Evolutionary conservation across 2,797 vertebrate species (phyloP), one percentile per base, ranked within the genome.

Genomic region (Odontamblyopus rebecca): DNA sequence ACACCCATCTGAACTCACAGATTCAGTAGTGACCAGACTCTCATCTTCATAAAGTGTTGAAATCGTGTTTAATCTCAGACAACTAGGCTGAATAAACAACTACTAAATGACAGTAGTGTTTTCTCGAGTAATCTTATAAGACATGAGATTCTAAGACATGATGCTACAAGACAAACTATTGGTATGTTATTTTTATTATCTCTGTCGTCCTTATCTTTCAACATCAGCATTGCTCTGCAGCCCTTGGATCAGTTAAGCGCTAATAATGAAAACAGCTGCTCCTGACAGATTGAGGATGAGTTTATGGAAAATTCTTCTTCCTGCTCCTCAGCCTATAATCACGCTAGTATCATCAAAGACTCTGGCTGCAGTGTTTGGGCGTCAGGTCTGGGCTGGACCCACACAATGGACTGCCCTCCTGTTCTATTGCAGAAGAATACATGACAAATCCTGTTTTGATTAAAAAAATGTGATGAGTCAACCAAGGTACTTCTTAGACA

Each of bases 321-420:
- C 72, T 61, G 59, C 12, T 78, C 79, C 72, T 74, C 84, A 76
- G 73, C 82, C 82, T 82, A 1, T 80, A 84, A 84, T 89, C 83
- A 80, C 86, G 73, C 84, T 75, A 74, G 75, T 68, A 74, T 78
- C 75, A 76, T 78, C 57, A 54, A 80, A 78, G 64, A 84, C 87
- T 86, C 78, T 61, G 64, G 76, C 67, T 26, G 9, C 67, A 48
- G 44, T 61, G 61, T 74, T 84, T 51, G 78, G 82, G 74, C 73
- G 79, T 83, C 80, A 84, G 74, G 72, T 77, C 74, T 73, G 72
- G 71, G 26, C 76, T 74, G 84, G 72, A 41, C 82, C 77, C 81
- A 85, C 88, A 77, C 82, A 74, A 15, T 13, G 15, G 44, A 15
- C 44, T 4, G 41, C 0, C n/a, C 64, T 35, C 77, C 38, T 38